phyloP scores from a whole-genome alignment of 2,113 vertebrate species.

The Aix galericulata region DNA sequence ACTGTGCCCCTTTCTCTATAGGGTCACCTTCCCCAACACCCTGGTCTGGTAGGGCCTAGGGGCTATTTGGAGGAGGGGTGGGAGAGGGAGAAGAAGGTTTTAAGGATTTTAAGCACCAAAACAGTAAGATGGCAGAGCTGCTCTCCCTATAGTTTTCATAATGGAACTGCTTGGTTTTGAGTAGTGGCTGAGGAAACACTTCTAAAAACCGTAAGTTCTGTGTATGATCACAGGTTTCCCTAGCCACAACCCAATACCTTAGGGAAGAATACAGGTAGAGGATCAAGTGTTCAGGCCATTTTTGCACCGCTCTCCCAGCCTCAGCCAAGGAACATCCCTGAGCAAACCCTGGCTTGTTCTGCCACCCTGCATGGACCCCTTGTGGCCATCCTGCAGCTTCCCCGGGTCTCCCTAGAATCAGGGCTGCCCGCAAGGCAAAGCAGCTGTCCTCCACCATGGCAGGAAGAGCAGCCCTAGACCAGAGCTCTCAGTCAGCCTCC shows the following conservation, averaged over 20 bases:
- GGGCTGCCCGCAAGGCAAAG: neutral
- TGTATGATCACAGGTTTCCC: neutral
- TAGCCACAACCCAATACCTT: neutral
- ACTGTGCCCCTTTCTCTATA: neutral
- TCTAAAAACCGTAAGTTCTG: neutral
- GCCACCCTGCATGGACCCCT: neutral
- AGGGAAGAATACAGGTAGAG: neutral
- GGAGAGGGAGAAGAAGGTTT: neutral
- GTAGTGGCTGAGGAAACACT: neutral
- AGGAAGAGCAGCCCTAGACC: neutral
- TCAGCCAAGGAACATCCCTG: neutral
- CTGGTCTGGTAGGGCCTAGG: neutral
- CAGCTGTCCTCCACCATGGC: neutral
- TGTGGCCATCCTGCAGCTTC: neutral
- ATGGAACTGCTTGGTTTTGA: neutral
- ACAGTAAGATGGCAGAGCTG: neutral
- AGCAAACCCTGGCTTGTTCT: neutral
- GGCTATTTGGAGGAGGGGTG: neutral
- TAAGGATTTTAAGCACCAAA: neutral
- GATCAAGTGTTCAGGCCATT: neutral
- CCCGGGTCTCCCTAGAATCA: neutral
- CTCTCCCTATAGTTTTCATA: neutral
- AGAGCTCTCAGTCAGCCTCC: neutral
- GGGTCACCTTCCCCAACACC: neutral
- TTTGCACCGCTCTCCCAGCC: neutral